Evolutionary conservation across 1,140 invertebrate species (phyloP).

Genomic region (Drosophila pectinifera): DNA sequence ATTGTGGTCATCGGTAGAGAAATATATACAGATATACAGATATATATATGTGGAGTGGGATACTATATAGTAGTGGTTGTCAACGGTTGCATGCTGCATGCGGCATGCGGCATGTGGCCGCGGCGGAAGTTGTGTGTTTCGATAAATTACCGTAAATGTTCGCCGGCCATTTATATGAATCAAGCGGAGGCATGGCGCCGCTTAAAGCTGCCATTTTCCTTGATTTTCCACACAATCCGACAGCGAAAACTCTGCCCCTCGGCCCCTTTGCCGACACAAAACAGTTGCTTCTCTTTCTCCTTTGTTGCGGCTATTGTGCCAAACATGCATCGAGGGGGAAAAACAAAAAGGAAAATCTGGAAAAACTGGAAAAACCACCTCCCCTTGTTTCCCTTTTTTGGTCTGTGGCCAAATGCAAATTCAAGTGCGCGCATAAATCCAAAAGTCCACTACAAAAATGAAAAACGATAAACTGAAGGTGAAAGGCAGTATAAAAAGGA

Average conservation of each 20-base stretch:
- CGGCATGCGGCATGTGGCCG: constrained; percentile 12
- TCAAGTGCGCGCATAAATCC: constrained; percentile 79
- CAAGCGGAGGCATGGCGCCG: constrained; percentile 44
- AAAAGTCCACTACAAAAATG: constrained; percentile 69
- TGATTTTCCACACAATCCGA: constrained; percentile 12
- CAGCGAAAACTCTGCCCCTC: no score
- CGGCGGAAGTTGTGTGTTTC: constrained; percentile 50
- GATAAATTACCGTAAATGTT: constrained; percentile 53
- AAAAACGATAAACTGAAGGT: constrained; percentile 51
- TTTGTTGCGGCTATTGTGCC: constrained; percentile 40
- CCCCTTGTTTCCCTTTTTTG: constrained; percentile 21
- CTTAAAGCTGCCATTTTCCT: constrained; percentile 47
- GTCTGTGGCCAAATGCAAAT: constrained; percentile 74
- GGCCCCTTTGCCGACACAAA: not conserved
- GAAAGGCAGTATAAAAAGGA: not conserved
- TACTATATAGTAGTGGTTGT: constrained; percentile 7
- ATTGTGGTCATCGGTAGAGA: constrained; percentile 30
- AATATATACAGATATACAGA: constrained; percentile 4
- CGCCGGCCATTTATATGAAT: constrained; percentile 54
- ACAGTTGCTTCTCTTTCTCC: constrained; percentile 26
- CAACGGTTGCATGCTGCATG: constrained; percentile 34
- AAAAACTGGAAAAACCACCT: constrained; percentile 2
- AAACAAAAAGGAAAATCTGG: not conserved
- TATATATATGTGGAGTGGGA: not conserved
- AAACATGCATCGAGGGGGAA: no score